A percentile compares a stretch with the other conserved stretches of the same genome.
phyloP scores from a whole-genome alignment of 2,888 invertebrate species.

The Dasypogon diadema region DNA sequence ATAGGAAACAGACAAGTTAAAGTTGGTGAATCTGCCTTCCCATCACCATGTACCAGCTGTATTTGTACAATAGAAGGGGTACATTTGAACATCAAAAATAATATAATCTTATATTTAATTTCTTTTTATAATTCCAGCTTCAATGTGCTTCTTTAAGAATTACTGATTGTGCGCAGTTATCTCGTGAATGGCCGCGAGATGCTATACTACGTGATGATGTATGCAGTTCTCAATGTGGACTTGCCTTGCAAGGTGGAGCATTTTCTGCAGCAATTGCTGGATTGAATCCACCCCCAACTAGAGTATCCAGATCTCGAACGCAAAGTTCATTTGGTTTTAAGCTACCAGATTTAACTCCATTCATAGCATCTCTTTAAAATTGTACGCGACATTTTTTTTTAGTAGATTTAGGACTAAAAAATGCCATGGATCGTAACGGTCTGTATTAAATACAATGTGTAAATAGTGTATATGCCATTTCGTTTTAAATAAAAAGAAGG shows the following conservation, averaged over 20 bases:
- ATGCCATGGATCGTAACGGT: conserved; percentile 48
- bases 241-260: conserved; percentile 71
- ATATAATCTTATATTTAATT: conserved; percentile 9
- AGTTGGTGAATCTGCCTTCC: conserved; percentile 86
- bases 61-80: conserved; percentile 89
- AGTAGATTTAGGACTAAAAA: conserved; percentile 17
- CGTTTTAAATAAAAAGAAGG: neutral
- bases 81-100: conserved; percentile 66
- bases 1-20: conserved; percentile 84
- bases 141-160: conserved; percentile 90
- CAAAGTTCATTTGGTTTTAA: conserved; percentile 75
- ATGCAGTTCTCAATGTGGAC: conserved; percentile 91
- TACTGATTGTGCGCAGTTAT: conserved; percentile 85
- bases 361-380: conserved; percentile 68
- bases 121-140: conserved; percentile 73
- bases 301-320: conserved; percentile 68
- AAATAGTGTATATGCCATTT: conserved; percentile 18
- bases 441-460: conserved; percentile 13
- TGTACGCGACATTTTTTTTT: neutral
- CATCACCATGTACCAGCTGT: conserved; percentile 91
- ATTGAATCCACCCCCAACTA: conserved; percentile 64
- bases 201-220: conserved; percentile 87
- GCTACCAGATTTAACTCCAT: conserved; percentile 82
- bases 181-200: conserved; percentile 86
- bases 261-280: conserved; percentile 64